Percentiles rank a stretch among this genome's conserved stretches.
phyloP scores from a whole-genome alignment of 2,888 invertebrate genomes.

The Gymnosoma rotundatum region DNA sequence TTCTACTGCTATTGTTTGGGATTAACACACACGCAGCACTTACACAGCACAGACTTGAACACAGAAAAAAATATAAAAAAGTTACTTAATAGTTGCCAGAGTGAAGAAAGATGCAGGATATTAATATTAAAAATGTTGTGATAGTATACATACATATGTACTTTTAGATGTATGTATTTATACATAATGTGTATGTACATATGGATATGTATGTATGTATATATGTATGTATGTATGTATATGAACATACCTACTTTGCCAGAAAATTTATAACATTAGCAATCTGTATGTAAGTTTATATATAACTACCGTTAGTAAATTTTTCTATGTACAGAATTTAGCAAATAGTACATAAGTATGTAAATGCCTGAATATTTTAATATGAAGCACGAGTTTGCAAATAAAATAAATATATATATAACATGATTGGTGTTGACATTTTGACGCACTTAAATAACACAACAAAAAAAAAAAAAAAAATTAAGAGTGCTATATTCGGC shows the following conservation, averaged over 20 bases:
- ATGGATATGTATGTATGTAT: background rate
- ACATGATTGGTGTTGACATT: slow-evolving; percentile 51
- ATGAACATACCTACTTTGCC: too few relatives aligned
- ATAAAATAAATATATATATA: background rate
- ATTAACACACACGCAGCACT: slow-evolving; percentile 1
- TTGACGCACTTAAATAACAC: slow-evolving; percentile 25
- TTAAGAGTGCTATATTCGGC: too few relatives aligned
- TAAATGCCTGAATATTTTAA: background rate
- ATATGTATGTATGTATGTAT: too few relatives aligned
- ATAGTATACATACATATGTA: background rate
- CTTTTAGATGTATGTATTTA: background rate
- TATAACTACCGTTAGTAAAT: background rate
- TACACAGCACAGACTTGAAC: background rate
- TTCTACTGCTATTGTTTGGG: slow-evolving; percentile 6
- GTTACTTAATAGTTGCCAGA: slow-evolving; percentile 42
- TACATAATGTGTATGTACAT: background rate
- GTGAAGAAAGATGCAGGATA: slow-evolving; percentile 28
- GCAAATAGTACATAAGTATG: too few relatives aligned
- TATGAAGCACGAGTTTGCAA: background rate
- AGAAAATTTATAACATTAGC: too few relatives aligned
- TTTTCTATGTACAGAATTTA: slow-evolving; percentile 19
- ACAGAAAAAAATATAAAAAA: background rate
- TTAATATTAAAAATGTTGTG: slow-evolving; percentile 40
- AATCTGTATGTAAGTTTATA: background rate
- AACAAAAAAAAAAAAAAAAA: too few relatives aligned